phyloP scores from a whole-genome alignment of 2,797 vertebrate genomes.

The Poliocrania exsul region DNA sequence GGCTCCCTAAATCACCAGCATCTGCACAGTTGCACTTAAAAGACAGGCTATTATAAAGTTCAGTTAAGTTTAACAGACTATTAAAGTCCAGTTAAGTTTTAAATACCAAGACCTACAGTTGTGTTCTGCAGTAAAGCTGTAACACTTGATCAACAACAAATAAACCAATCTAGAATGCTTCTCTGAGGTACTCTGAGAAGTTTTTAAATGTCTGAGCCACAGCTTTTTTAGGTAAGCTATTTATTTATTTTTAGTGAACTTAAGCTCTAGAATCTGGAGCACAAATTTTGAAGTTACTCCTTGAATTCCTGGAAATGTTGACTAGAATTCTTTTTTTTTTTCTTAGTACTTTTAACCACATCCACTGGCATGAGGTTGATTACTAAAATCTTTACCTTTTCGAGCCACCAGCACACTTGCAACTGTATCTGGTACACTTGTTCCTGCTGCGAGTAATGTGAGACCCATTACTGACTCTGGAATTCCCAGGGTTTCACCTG shows the following conservation, averaged over 20 bases:
- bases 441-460: slow-evolving; percentile 93
- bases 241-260: slow-evolving; percentile 11
- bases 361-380: neutral
- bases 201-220: slow-evolving; percentile 37
- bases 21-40: slow-evolving; percentile 36
- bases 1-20: slow-evolving; percentile 48
- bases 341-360: neutral
- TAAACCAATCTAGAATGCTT: neutral
- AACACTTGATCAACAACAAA: neutral
- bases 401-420: slow-evolving; percentile 94
- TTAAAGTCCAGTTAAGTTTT: neutral
- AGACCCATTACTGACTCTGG: slow-evolving; percentile 98
- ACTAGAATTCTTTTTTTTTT: neutral
- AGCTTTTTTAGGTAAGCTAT: slow-evolving; percentile 37
- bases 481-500: slow-evolving; percentile 92
- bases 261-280: neutral
- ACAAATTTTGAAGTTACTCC: neutral
- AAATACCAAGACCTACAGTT: neutral
- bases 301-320: neutral
- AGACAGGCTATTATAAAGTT: neutral
- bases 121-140: slow-evolving; percentile 10
- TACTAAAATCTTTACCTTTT: slow-evolving; percentile 84
- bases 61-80: neutral
- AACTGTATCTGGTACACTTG: slow-evolving; percentile 95
- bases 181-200: neutral